Base-by-base conservation (phyloP, 2,113 vertebrate genomes). In the Apaloderma vittatum region DNA sequence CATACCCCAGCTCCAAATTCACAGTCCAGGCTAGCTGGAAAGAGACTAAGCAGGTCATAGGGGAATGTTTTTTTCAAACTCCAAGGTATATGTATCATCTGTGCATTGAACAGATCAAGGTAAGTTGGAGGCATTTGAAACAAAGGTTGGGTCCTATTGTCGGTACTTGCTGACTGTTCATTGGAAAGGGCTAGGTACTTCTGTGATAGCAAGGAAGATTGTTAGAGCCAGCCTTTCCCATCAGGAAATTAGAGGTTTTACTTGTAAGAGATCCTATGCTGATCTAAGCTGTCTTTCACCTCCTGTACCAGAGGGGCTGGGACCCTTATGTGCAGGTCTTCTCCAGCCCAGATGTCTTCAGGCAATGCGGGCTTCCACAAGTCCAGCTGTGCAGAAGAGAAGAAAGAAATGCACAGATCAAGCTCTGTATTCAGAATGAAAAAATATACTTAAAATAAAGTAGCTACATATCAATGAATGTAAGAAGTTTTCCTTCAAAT, bases 351-450 rank as follows among this genome's bases (percentile, higher is more conserved):
- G 57, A 95, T 96, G 13, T 94, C 90, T 91, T 96, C 90, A 55
- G 89, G 85, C 80, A 93, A 23, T 46, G 85, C 40, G 15, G 90
- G 82, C 63, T 90, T 93, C 94, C 96, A 96, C 21, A 96, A 91
- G 79, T 94, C 96, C 49, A 94, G 65, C 92, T 97, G 55, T 54
- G 57, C 63, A 94, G 57, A 80, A 17, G 54, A 86, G 70, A 94
- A 88, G 70, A 74, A 96, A 94, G 37, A 45, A 95, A 94, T 80
- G 27, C 43, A 84, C 5, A 46, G 34, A 92, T 95, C 49, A 72
- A 68, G 37, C 79, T 81, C 67, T 67, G 20, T 34, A 83, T 85
- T 83, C 82, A 70, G 58, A 94, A 78, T 22, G 6, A 79, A 30
- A 90, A 86, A 66, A 66, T 32, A 14, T 7, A 43, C 45, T 92